A percentile compares a stretch with the other conserved stretches of the same genome.
Conservation (phyloP, 1,140 invertebrate genomes). For the Achatina immaculata region DNA sequence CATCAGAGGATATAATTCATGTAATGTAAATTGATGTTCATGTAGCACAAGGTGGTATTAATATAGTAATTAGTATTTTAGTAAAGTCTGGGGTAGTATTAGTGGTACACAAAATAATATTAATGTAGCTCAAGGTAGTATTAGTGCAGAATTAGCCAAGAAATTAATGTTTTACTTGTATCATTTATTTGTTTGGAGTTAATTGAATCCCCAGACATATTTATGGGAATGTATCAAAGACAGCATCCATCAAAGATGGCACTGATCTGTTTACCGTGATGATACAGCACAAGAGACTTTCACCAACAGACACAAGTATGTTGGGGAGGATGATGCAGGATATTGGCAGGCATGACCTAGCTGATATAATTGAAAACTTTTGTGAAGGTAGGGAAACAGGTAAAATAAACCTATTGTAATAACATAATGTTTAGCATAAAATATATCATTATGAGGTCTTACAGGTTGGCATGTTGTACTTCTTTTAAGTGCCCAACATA, state of each 20-base stretch:
- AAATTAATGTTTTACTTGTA: background rate
- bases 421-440: background rate
- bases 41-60: too few species aligned
- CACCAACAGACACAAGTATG: background rate
- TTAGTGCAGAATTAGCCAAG: background rate
- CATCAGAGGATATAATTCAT: too few species aligned
- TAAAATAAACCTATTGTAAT: background rate
- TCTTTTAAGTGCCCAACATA: background rate
- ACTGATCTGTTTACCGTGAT: background rate
- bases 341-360: background rate
- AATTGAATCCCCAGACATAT: background rate
- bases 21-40: too few species aligned
- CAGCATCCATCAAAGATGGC: background rate
- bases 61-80: too few species aligned
- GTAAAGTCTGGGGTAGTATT: too few species aligned
- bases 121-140: background rate
- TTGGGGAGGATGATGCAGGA: background rate
- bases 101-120: background rate
- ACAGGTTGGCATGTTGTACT: background rate
- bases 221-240: slow-evolving; percentile 6
- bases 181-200: background rate
- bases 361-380: background rate
- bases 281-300: background rate
- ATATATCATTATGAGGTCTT: background rate
- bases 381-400: background rate